A percentile compares a stretch with the other conserved stretches of the same genome.
phyloP scores from a whole-genome alignment of 2,113 vertebrate species.

The Centropus bengalensis region DNA sequence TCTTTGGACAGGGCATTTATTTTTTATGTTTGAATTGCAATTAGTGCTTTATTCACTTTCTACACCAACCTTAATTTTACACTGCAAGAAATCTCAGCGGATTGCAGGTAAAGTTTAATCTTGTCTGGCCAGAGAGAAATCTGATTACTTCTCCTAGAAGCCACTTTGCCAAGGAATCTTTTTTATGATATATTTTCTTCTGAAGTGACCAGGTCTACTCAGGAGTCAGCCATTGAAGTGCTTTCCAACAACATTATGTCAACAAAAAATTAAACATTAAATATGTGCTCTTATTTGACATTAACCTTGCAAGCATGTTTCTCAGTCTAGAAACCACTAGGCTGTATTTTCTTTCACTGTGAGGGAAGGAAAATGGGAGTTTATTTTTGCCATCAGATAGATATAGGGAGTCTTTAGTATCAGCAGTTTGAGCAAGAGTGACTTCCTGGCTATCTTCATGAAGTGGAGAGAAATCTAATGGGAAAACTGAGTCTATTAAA shows the following conservation, averaged over 20 bases:
- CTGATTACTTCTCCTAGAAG: background rate
- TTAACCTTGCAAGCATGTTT: background rate
- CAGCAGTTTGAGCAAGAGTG: background rate
- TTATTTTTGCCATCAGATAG: background rate
- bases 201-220: background rate
- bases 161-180: background rate
- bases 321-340: background rate
- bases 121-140: background rate
- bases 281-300: background rate
- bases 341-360: background rate
- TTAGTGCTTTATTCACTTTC: background rate
- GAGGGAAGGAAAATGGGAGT: background rate
- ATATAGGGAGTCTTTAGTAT: background rate
- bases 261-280: background rate
- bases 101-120: background rate
- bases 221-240: background rate
- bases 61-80: background rate
- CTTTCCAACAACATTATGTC: background rate
- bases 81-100: background rate
- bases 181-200: background rate
- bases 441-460: background rate
- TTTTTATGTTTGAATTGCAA: background rate
- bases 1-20: background rate
- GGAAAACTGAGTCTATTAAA: background rate
- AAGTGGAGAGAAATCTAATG: background rate